Percentiles rank a stretch among this genome's conserved stretches.
Conservation (phyloP, 2,888 invertebrate genomes). For the Noctua comes region DNA sequence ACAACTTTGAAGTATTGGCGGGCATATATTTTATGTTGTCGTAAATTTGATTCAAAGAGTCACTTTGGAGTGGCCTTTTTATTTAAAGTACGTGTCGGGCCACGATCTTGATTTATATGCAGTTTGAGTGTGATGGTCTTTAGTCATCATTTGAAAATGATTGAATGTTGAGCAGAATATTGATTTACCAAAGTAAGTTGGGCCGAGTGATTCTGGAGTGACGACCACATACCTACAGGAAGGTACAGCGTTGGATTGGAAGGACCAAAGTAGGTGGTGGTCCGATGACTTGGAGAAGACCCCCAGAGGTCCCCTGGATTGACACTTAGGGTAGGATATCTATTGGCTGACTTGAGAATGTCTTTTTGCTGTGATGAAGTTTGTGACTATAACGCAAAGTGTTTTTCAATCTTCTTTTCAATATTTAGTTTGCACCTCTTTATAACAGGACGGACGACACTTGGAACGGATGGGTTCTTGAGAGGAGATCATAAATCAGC, state of each 20-base stretch:
- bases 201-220: neutral
- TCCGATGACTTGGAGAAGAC: neutral
- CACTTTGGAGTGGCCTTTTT: conserved; percentile 42
- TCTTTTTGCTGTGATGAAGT: neutral
- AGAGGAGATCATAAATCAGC: neutral
- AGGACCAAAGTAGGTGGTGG: neutral
- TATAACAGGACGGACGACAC: neutral
- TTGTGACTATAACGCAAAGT: neutral
- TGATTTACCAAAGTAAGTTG: neutral
- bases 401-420: neutral
- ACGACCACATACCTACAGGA: neutral
- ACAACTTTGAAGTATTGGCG: conserved; percentile 56
- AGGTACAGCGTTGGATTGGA: neutral
- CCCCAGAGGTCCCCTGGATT: neutral
- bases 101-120: conserved; percentile 38
- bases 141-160: conserved; percentile 23
- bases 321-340: neutral
- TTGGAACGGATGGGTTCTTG: neutral
- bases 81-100: conserved; percentile 28
- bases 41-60: conserved; percentile 43
- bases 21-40: conserved; percentile 39
- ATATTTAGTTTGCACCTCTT: neutral
- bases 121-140: conserved; percentile 16
- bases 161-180: neutral
- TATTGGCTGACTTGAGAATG: neutral